phyloP scores from a whole-genome alignment of 2,888 invertebrate genomes.

The Drosophila paranaensis region DNA sequence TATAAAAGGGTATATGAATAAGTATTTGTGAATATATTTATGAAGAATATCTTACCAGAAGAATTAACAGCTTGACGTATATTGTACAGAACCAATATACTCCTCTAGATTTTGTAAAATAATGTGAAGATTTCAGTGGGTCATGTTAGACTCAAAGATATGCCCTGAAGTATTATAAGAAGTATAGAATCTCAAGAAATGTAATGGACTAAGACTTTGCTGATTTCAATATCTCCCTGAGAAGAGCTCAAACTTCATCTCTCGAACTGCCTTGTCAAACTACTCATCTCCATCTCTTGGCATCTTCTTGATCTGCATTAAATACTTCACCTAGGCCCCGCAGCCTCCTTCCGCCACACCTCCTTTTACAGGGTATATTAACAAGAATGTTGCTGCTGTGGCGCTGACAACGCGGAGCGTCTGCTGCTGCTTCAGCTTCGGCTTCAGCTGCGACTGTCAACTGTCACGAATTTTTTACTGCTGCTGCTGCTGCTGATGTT shows the following conservation, averaged over 20 bases:
- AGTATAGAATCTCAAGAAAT: not conserved
- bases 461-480: constrained; percentile 62
- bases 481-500: constrained; percentile 28
- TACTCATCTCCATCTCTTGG: too few species aligned
- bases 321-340: not conserved
- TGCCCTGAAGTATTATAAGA: not conserved
- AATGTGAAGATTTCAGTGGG: not conserved
- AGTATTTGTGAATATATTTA: too few species aligned
- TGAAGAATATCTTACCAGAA: too few species aligned
- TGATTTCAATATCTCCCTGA: too few species aligned
- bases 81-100: not conserved
- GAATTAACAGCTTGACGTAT: too few species aligned
- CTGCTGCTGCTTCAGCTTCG: constrained; percentile 36
- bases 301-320: not conserved
- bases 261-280: too few species aligned
- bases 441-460: constrained; percentile 72
- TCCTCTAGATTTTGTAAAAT: not conserved
- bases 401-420: constrained; percentile 58
- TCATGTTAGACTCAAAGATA: not conserved
- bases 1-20: too few species aligned
- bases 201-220: too few species aligned
- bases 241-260: too few species aligned
- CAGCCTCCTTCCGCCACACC: not conserved
- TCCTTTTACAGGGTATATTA: constrained; percentile 23
- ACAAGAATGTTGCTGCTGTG: constrained; percentile 37